These are phyloP conservation scores for Paedocypris sp. DNA, from an alignment of 2,113 vertebrate genomes.

Conservation along the genomic window DNA sequence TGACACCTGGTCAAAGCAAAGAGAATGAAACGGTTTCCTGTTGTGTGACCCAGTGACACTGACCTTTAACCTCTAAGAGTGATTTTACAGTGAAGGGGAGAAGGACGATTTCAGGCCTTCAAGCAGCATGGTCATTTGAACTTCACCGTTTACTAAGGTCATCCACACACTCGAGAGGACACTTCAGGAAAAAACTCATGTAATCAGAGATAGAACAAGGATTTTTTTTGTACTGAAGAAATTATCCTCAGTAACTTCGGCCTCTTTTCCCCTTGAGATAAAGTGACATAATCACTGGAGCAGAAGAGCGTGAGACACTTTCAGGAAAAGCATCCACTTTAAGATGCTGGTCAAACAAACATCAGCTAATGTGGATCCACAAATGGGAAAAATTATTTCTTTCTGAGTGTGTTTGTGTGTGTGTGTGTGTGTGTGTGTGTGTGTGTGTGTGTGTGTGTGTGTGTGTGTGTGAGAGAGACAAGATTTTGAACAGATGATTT, in stretches of 20 bases:
- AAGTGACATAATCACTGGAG: neutral
- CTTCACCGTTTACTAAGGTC: neutral
- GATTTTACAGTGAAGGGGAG: neutral
- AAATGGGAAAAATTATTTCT: too few species aligned
- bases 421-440: too few species aligned
- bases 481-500: too few species aligned
- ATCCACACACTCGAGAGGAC: neutral
- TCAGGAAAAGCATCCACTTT: too few species aligned
- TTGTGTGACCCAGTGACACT: neutral
- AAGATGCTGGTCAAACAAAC: too few species aligned
- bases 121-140: too few species aligned
- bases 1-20: neutral
- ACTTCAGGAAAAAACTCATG: neutral
- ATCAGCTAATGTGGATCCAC: too few species aligned
- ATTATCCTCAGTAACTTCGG: neutral
- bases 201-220: neutral
- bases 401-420: too few species aligned
- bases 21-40: neutral
- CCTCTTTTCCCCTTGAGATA: neutral
- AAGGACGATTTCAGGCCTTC: neutral
- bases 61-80: neutral
- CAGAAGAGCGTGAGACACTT: neutral
- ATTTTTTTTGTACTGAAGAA: too few species aligned
- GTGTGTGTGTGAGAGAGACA: too few species aligned
- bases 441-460: too few species aligned